Evolutionary conservation across 2,797 vertebrate genomes (phyloP), one percentile per base, ranked within the genome.

Genomic region (Streptopelia turtur): DNA sequence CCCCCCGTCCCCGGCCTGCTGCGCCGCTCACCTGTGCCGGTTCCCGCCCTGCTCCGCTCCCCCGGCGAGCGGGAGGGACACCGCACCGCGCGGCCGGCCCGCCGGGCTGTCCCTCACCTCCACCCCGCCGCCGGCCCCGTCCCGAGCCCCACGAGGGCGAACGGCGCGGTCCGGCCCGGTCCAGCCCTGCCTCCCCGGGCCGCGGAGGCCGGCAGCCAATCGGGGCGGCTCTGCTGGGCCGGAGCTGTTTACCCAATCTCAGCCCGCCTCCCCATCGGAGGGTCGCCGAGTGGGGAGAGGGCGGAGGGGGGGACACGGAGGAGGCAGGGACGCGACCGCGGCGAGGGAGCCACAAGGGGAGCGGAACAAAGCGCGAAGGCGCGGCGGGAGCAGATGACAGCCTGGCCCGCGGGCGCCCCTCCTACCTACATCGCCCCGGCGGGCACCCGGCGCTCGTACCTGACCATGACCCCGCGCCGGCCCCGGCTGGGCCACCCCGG

Each of bases 261-360:
- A 23, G 82, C 72, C 84, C 74, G 86, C 91, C 89, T 56, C 71
- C 85, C 88, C 83, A 68, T 61, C 83, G 79, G 70, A 78, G 85
- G 63, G 79, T 69, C 59, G 77, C 83, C 60, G 92, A 35, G 77
- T 60, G 60, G 60, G 79, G 91, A 75, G 63, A 83, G 90, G 66
- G 91, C 63, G 89, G 96, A 90, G 96, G 72, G 96, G 91, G 90
- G 65, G 43, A 20, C 37, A 35, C 68, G 87, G 90, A 59, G 59
- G n/a, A 70, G 93, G 82, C 83, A 81, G 85, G 96, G 96, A 91
- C 96, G 94, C 91, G 88, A 96, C 96, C 71, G 96, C 87, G 96
- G 95, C 85, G 89, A 82, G 92, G 97, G 95, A 96, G 91, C 84
- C 39, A 83, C 89, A 75, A 53, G 76, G 50, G 50, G 50, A 93